Evolutionary conservation across 2,113 vertebrate genomes (phyloP).

Genomic region (Myotis brandtii): DNA sequence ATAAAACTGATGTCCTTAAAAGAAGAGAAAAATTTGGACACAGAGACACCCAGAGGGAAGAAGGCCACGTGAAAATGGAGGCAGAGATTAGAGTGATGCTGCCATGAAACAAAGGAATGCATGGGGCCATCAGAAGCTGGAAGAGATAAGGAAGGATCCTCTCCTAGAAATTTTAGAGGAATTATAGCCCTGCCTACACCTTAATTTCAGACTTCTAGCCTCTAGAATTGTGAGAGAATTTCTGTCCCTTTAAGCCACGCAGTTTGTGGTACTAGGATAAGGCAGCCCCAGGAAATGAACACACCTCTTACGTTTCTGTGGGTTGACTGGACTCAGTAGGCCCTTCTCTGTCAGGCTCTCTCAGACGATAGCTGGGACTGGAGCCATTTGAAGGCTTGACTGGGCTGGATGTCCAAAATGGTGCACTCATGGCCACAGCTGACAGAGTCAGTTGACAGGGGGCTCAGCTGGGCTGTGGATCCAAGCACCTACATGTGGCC

Average conservation of each 20-base stretch:
- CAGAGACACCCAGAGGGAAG: background rate
- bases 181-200: background rate
- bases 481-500: background rate
- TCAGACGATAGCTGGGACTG: background rate
- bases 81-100: background rate
- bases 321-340: background rate
- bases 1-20: too few species aligned
- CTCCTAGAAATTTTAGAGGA: background rate
- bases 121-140: background rate
- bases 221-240: background rate
- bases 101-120: background rate
- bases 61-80: background rate
- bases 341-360: background rate
- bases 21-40: background rate
- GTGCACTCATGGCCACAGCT: fast-evolving
- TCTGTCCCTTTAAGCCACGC: background rate
- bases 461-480: background rate
- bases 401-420: background rate
- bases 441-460: background rate
- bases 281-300: background rate
- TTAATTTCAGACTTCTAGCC: background rate
- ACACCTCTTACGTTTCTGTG: background rate
- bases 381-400: background rate
- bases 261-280: too few species aligned
- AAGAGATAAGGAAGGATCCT: background rate